Percentiles rank a stretch among this genome's conserved stretches.
Conservation (phyloP, 2,888 invertebrate species). For the Polylopha cassiicola region DNA sequence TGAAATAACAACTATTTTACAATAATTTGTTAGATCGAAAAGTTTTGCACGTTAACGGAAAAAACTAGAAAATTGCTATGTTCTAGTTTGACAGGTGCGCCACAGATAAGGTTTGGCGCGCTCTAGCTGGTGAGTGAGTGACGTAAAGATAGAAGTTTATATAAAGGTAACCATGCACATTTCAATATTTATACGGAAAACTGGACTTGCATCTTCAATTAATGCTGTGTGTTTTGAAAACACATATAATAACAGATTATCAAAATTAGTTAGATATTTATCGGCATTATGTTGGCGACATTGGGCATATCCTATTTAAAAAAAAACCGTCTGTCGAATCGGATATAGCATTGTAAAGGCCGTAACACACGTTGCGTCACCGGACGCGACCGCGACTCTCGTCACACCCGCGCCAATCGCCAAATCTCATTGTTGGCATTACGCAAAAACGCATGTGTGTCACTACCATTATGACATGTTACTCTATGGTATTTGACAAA, state of each 20-base stretch:
- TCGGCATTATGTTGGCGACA: slow-evolving; percentile 33
- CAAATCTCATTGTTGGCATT: slow-evolving; percentile 50
- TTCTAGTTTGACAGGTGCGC: no score
- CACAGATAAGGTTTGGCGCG: no score
- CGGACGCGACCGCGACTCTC: slow-evolving; percentile 42
- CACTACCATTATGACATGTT: slow-evolving; percentile 27
- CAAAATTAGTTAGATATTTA: slow-evolving; percentile 23
- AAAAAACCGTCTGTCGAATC: slow-evolving; percentile 36
- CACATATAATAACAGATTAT: slow-evolving; percentile 14
- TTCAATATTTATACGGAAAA: no score
- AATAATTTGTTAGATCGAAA: no score
- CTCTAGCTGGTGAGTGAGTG: no score
- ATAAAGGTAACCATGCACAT: no score
- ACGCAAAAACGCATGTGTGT: slow-evolving; percentile 43
- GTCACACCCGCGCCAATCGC: slow-evolving; percentile 40
- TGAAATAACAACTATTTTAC: no score
- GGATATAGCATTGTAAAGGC: slow-evolving; percentile 42
- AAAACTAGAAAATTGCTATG: no score
- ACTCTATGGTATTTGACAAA: slow-evolving; percentile 17
- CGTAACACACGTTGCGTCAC: slow-evolving; percentile 42
- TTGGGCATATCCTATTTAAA: slow-evolving; percentile 40
- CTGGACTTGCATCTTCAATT: no score
- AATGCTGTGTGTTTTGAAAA: no score
- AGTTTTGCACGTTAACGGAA: no score
- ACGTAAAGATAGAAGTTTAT: no score